Conservation (phyloP, 2,797 vertebrate genomes). For the Stomatorhinus walkeri region DNA sequence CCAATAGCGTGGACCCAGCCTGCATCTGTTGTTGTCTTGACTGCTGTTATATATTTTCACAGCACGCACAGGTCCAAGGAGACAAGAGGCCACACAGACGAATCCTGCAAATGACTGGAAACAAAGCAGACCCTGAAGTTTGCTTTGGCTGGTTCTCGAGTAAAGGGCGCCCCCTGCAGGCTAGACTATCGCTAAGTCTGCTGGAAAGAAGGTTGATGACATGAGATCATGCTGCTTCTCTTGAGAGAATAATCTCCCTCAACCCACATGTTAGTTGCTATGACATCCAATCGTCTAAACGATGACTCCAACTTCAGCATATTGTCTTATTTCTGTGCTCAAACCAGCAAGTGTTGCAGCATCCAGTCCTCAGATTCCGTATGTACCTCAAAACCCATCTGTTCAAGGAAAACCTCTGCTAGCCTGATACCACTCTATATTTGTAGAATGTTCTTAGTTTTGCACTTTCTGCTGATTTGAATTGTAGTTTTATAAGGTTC, state of each 20-base stretch:
- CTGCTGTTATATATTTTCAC: neutral
- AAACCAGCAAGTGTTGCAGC: neutral
- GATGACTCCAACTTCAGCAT: neutral
- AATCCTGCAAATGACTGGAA: neutral
- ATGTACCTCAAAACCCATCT: neutral
- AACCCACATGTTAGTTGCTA: neutral
- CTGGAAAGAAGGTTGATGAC: neutral
- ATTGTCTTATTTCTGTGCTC: neutral
- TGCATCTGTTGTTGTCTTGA: neutral
- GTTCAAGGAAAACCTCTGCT: neutral
- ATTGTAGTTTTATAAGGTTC: neutral
- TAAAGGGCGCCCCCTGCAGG: slow-evolving; percentile 1
- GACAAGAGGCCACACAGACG: neutral
- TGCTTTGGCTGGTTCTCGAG: neutral
- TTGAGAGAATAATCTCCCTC: neutral
- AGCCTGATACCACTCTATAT: neutral
- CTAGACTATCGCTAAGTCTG: neutral
- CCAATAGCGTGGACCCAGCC: neutral
- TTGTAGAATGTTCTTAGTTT: neutral
- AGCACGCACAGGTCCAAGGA: neutral
- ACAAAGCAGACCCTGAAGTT: neutral
- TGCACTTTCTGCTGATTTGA: neutral
- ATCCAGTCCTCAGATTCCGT: neutral
- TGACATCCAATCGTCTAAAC: neutral
- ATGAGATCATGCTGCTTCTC: neutral